Conservation (phyloP, 2,113 vertebrate species). For the Amazona vittata region DNA sequence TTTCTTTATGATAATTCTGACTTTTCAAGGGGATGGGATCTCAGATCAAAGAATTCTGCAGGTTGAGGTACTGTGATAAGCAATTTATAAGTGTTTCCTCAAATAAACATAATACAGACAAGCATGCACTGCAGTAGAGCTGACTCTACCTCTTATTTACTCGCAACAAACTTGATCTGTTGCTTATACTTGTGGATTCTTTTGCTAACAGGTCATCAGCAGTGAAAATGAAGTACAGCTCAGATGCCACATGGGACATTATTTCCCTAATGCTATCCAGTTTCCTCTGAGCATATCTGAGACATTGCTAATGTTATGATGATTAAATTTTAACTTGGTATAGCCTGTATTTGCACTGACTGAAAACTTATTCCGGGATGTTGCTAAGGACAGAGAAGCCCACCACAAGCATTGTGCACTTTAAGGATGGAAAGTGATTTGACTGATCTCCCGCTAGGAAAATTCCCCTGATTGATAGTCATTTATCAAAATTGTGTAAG, state of each 20-base stretch:
- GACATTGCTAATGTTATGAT: neutral
- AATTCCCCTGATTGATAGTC: neutral
- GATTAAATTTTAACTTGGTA: neutral
- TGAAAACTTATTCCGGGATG: slow-evolving; percentile 35
- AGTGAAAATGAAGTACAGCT: neutral
- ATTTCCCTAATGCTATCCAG: neutral
- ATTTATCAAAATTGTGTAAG: neutral
- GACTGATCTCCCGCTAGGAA: neutral
- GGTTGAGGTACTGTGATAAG: neutral
- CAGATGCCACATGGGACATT: neutral
- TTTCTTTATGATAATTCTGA: slow-evolving; percentile 50
- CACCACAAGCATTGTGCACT: neutral
- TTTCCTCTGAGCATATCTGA: neutral
- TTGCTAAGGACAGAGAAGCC: neutral
- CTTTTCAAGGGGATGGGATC: neutral
- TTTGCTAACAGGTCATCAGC: slow-evolving; percentile 26
- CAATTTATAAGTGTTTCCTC: neutral
- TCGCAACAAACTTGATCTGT: neutral
- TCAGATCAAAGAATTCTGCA: neutral
- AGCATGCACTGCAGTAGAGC: neutral
- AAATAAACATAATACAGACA: neutral
- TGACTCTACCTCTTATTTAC: neutral
- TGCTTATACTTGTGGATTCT: slow-evolving; percentile 5
- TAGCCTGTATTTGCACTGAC: neutral
- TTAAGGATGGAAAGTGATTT: neutral